Evolutionary conservation across 2,888 invertebrate genomes (phyloP).

Genomic region (Eumerus sabulonum): DNA sequence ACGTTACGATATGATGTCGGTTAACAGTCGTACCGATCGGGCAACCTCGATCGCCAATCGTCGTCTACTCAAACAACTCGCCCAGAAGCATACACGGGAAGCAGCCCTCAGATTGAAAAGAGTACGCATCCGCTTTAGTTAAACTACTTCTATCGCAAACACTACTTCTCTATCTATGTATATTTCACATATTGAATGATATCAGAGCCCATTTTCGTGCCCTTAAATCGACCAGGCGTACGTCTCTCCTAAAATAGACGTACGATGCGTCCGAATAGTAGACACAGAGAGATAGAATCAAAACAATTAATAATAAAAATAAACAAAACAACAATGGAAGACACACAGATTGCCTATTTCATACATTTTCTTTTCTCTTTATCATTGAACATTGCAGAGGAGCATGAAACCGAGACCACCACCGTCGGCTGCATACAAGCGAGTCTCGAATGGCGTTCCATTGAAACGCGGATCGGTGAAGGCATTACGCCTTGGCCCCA

Average conservation of each 20-base stretch:
- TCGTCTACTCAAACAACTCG: constrained; percentile 76
- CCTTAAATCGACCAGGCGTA: constrained; percentile 17
- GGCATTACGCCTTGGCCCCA: constrained; percentile 76
- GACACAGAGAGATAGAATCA: not conserved
- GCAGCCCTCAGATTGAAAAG: constrained; percentile 78
- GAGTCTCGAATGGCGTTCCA: constrained; percentile 70
- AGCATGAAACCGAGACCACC: constrained; percentile 75
- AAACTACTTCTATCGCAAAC: constrained; percentile 21
- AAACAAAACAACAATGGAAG: not conserved
- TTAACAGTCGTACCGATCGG: constrained; percentile 61
- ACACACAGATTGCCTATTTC: constrained; percentile 41
- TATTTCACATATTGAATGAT: constrained; percentile 13
- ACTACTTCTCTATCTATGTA: constrained; percentile 3
- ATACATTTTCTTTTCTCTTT: constrained; percentile 67
- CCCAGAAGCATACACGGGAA: constrained; percentile 77
- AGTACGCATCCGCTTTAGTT: constrained; percentile 73
- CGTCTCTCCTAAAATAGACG: too few species aligned
- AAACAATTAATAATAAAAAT: too few species aligned
- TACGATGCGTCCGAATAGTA: not conserved
- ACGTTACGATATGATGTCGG: constrained; percentile 21
- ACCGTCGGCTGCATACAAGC: constrained; percentile 67
- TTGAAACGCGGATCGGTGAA: constrained; percentile 74
- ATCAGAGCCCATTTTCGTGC: too few species aligned
- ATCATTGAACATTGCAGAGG: constrained; percentile 76
- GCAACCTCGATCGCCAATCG: constrained; percentile 75